A percentile compares a stretch with the other conserved stretches of the same genome.
These are phyloP conservation scores for Rapana venosa DNA, from an alignment of 2,888 invertebrate genomes.

Conservation along the genomic window DNA sequence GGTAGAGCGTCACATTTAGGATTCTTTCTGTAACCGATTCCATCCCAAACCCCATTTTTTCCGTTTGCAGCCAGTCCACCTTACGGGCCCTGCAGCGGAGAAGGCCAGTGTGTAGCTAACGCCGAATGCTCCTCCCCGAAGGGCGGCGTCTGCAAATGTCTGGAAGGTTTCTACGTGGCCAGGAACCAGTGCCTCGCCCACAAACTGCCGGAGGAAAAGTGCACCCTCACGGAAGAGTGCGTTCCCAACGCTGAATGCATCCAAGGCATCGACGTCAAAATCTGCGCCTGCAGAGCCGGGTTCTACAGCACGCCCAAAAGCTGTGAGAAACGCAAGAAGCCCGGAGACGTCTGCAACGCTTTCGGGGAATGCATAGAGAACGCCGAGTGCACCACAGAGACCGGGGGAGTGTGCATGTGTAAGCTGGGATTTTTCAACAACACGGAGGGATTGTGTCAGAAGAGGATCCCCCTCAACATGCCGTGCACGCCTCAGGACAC, in stretches of 20 bases:
- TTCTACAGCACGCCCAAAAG: constrained; percentile 4
- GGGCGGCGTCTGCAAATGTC: constrained; percentile 43
- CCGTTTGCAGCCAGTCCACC: constrained; percentile 30
- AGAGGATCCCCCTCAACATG: constrained; percentile 12
- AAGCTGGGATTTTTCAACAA: constrained; percentile 33
- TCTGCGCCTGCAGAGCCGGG: constrained; percentile 30
- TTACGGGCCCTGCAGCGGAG: constrained; percentile 37
- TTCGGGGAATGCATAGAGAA: constrained; percentile 36
- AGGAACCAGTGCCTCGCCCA: constrained; percentile 34
- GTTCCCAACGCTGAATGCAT: constrained; percentile 44
- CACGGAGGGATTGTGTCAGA: constrained; percentile 32
- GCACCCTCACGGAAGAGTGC: constrained; percentile 39
- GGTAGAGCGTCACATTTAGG: too few relatives aligned
- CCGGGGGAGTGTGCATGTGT: constrained; percentile 31
- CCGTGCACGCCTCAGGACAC: constrained; percentile 38
- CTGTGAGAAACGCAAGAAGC: constrained; percentile 38
- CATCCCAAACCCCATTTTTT: too few relatives aligned
- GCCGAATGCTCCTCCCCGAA: constrained; percentile 45
- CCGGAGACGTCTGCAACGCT: constrained; percentile 11
- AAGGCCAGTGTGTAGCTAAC: constrained; percentile 49
- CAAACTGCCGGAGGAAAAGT: constrained; percentile 37
- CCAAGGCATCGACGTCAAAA: not conserved
- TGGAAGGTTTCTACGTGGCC: constrained; percentile 34
- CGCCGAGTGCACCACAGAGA: constrained; percentile 21
- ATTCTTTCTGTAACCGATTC: too few relatives aligned